These are phyloP conservation scores for Melieria crassipennis DNA, from an alignment of 2,888 invertebrate genomes.

Conservation along the genomic window DNA sequence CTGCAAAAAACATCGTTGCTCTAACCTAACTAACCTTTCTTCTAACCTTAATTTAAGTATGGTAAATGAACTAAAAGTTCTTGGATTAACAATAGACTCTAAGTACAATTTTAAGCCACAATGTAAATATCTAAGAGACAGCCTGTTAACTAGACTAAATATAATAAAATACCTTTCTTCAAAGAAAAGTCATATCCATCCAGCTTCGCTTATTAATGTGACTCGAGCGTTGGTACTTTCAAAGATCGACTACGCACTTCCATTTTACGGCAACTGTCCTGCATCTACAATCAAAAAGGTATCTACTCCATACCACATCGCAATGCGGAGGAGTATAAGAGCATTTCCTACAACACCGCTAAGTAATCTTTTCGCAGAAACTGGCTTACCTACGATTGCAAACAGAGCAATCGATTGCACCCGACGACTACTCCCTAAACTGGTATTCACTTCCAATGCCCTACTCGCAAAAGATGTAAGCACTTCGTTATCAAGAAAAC, in stretches of 20 bases:
- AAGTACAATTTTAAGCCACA: neutral
- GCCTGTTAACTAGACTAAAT: neutral
- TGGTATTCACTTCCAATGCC: neutral
- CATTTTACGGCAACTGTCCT: neutral
- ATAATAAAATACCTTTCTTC: neutral
- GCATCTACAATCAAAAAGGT: neutral
- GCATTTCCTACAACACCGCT: conserved; percentile 13
- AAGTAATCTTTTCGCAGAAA: conserved; percentile 6
- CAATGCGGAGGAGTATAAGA: conserved; percentile 8
- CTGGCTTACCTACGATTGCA: neutral
- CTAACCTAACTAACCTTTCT: neutral
- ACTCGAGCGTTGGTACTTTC: neutral
- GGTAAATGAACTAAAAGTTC: neutral
- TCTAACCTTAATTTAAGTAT: neutral
- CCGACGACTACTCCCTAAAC: conserved; percentile 7
- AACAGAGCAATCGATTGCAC: conserved; percentile 12
- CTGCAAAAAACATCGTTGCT: neutral
- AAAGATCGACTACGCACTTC: conserved; percentile 1
- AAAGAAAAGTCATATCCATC: conserved; percentile 3
- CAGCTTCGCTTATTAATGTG: neutral
- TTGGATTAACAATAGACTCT: neutral
- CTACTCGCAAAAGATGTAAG: neutral
- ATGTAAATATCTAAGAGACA: conserved; percentile 1
- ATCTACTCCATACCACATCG: conserved; percentile 3
- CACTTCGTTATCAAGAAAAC: neutral